A percentile compares a stretch with the other conserved stretches of the same genome.
Conservation (phyloP, 2,888 invertebrate species). For the Standfussiana lucernea region DNA sequence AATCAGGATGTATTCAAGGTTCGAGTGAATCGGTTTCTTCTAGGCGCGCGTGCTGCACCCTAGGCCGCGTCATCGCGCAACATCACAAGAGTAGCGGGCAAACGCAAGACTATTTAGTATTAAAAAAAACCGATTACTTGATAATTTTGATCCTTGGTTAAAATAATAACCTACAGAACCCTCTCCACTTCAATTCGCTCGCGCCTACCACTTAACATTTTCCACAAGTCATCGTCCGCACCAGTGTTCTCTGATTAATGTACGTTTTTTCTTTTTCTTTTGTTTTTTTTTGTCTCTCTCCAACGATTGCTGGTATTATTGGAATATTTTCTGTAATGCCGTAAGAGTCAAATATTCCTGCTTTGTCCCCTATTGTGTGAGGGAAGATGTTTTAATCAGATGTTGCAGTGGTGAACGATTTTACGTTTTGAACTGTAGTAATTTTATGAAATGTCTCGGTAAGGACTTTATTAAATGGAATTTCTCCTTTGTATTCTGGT, state of each 20-base stretch:
- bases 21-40: no score
- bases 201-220: slow-evolving; percentile 69
- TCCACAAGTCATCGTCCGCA: slow-evolving; percentile 85
- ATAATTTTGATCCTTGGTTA: no score
- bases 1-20: no score
- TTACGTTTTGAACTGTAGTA: neutral
- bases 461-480: no score
- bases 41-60: no score
- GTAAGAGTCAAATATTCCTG: slow-evolving; percentile 24
- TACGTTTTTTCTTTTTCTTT: slow-evolving; percentile 62
- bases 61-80: no score
- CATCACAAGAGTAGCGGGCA: no score
- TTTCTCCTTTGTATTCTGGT: no score
- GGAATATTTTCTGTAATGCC: slow-evolving; percentile 50
- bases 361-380: slow-evolving; percentile 23
- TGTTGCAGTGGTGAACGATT: slow-evolving; percentile 3
- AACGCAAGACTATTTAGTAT: no score
- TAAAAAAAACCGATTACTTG: no score
- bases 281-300: slow-evolving; percentile 69
- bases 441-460: neutral
- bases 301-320: slow-evolving; percentile 69
- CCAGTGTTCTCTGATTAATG: slow-evolving; percentile 88
- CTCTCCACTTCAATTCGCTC: slow-evolving; percentile 29
- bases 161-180: slow-evolving; percentile 39
- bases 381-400: slow-evolving; percentile 48